phyloP scores from a whole-genome alignment of 1,140 invertebrate genomes.

The Panulirus ornatus region DNA sequence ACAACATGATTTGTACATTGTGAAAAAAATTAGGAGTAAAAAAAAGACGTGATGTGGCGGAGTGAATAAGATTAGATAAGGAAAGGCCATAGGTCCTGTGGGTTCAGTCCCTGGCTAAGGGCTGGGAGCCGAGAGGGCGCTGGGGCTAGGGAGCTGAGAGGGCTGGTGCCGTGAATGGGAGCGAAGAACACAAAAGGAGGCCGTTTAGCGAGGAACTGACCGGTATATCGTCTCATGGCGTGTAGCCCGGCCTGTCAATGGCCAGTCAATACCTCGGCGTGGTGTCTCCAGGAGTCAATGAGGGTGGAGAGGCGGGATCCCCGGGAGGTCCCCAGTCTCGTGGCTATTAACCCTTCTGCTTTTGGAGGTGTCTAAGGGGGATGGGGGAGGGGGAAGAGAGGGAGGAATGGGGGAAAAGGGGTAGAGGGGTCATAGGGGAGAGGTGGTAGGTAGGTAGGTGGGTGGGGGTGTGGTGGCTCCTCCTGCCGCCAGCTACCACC shows the following conservation, averaged over 20 bases:
- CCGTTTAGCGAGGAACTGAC: constrained; percentile 35
- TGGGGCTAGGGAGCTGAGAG: too few species aligned
- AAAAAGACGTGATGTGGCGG: too few species aligned
- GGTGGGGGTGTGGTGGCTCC: too few species aligned
- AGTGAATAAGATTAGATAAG: too few species aligned
- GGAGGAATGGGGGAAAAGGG: background rate
- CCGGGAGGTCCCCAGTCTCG: constrained; percentile 28
- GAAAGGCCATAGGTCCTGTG: too few species aligned
- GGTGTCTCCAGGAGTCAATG: constrained; percentile 50
- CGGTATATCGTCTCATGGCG: constrained; percentile 37
- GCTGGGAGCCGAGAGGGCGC: too few species aligned
- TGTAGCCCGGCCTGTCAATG: constrained; percentile 22
- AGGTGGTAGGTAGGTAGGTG: background rate
- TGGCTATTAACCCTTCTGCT: constrained; percentile 57
- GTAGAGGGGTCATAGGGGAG: background rate
- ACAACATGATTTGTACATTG: too few species aligned
- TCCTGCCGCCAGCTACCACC: too few species aligned
- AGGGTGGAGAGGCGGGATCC: constrained; percentile 27
- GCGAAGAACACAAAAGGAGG: background rate
- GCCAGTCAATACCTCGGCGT: constrained; percentile 56
- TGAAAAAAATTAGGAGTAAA: too few species aligned
- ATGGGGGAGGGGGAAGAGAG: background rate
- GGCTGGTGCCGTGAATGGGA: background rate
- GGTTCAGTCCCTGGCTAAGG: too few species aligned
- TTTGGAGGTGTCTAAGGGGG: background rate